phyloP scores from a whole-genome alignment of 2,797 vertebrate species.

The Lutjanus campechanus region DNA sequence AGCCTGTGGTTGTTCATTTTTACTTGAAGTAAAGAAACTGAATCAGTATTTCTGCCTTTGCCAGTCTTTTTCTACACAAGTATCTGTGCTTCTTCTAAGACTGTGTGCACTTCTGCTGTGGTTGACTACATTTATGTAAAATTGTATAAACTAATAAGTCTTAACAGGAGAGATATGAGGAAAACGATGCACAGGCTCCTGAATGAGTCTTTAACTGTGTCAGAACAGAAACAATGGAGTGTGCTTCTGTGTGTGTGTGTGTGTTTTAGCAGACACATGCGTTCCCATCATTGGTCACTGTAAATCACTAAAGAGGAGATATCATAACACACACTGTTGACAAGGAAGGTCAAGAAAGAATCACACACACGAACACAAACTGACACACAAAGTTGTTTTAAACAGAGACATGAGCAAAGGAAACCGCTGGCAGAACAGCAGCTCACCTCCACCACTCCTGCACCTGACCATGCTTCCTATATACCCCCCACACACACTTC shows the following conservation, averaged over 20 bases:
- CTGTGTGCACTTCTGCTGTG: no score
- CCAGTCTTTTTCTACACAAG: no score
- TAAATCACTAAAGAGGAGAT: constrained; percentile 40
- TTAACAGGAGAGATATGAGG: no score
- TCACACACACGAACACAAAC: not conserved
- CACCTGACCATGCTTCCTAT: constrained; percentile 29
- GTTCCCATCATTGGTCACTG: not conserved
- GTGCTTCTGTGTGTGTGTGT: constrained; percentile 6
- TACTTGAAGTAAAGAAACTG: no score
- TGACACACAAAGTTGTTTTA: not conserved
- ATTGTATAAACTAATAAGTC: no score
- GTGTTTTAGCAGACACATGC: constrained; percentile 2
- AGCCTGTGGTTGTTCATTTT: no score
- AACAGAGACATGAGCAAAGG: not conserved
- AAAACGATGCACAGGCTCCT: not conserved
- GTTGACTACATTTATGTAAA: no score
- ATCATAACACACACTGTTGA: constrained; percentile 12
- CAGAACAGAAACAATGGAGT: not conserved
- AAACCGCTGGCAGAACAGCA: constrained; percentile 38
- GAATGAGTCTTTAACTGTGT: not conserved
- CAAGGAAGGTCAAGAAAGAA: constrained; percentile 15
- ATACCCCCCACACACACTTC: constrained; percentile 30
- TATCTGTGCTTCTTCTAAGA: no score
- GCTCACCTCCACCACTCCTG: constrained; percentile 10
- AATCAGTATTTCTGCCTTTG: no score